Conservation (phyloP, 2,113 vertebrate genomes). For the Campylomormyrus tamandua region DNA sequence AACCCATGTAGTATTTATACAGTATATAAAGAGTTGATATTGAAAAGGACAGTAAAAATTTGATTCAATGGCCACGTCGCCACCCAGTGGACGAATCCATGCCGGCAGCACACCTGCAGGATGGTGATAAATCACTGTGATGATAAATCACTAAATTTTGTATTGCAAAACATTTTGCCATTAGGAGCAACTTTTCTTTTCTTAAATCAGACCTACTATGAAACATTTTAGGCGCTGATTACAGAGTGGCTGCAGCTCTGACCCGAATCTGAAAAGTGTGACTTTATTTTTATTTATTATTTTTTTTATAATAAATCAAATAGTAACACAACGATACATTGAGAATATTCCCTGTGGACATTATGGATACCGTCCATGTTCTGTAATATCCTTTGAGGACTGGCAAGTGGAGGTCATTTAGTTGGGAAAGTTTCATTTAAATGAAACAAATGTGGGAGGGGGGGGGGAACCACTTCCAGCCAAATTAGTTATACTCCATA, state of each 20-base stretch:
- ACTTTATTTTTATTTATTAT: not conserved
- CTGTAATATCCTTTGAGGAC: not conserved
- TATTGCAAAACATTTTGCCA: not conserved
- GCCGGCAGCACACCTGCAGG: not conserved
- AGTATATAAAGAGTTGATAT: not conserved
- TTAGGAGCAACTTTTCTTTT: not conserved
- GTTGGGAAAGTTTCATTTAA: not conserved
- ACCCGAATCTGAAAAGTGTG: not conserved
- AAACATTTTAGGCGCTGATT: not conserved
- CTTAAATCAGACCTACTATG: not conserved
- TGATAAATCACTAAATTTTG: not conserved
- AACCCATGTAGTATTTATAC: not conserved
- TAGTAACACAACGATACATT: not conserved
- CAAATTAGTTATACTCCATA: not conserved
- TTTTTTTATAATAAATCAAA: not conserved
- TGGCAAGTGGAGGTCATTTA: not conserved
- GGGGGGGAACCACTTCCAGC: not conserved
- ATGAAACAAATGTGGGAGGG: not conserved
- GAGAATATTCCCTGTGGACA: not conserved
- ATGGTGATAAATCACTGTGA: not conserved
- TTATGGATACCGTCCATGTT: not conserved
- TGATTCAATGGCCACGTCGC: constrained; percentile 10
- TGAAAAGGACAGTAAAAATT: not conserved
- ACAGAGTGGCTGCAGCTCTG: not conserved
- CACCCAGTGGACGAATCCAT: constrained; percentile 32